phyloP scores from a whole-genome alignment of 2,888 invertebrate genomes.

The Adela reaumurella region DNA sequence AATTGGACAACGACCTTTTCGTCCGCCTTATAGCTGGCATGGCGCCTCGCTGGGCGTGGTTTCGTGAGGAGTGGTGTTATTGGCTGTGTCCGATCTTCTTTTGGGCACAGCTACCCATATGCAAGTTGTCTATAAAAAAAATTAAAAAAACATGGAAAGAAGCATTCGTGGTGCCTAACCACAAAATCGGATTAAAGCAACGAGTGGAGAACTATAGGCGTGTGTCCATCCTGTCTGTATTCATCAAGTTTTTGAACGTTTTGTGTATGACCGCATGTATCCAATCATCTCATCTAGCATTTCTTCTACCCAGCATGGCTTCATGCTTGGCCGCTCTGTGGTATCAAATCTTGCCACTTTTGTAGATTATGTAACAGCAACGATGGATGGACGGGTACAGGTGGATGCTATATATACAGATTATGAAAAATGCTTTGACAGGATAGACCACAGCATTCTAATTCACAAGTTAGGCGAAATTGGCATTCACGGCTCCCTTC shows the following conservation, averaged over 20 bases:
- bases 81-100: too few species aligned
- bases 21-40: too few species aligned
- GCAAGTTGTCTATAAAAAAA: too few species aligned
- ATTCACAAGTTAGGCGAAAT: background rate
- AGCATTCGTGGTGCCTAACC: constrained; percentile 3
- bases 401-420: constrained; percentile 3
- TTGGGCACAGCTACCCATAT: too few species aligned
- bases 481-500: background rate
- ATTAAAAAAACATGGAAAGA: constrained; percentile 6
- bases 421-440: background rate
- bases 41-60: too few species aligned
- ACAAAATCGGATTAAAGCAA: constrained; percentile 2
- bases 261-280: constrained; percentile 1
- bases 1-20: too few species aligned
- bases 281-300: background rate
- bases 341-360: constrained; percentile 1
- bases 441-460: constrained; percentile 1
- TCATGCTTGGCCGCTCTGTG: constrained; percentile 4
- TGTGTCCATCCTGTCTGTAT: constrained; percentile 4
- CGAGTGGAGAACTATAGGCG: constrained; percentile 5
- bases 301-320: constrained; percentile 1
- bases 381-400: background rate
- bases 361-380: background rate
- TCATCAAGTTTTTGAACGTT: constrained; percentile 2
- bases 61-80: too few species aligned